Evolutionary conservation across 2,113 vertebrate genomes (phyloP).

Genomic region (Aldabrachelys gigantea): DNA sequence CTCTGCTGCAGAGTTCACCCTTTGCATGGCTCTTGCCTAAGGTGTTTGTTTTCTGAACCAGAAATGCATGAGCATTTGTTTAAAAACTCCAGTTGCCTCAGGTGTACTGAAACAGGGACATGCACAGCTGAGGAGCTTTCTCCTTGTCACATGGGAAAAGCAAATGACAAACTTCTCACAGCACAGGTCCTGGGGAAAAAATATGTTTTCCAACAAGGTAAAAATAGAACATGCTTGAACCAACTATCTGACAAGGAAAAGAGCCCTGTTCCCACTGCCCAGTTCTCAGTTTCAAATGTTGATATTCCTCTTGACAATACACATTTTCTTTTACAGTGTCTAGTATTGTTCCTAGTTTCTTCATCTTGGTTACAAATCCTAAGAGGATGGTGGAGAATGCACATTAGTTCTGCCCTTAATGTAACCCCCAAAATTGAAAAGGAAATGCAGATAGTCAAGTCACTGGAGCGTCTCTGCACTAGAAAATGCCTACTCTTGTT

Average conservation of each 20-base stretch:
- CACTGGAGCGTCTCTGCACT: not conserved
- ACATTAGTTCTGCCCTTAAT: not conserved
- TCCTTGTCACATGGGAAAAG: rapidly evolving
- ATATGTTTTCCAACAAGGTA: not conserved
- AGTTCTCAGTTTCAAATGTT: not conserved
- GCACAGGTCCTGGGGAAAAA: not conserved
- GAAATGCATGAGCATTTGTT: not conserved
- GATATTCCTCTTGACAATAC: not conserved
- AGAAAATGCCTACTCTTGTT: not conserved
- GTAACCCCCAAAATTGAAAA: not conserved
- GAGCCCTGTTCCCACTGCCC: not conserved
- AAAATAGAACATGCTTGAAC: not conserved
- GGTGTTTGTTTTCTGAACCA: not conserved
- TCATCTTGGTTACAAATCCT: not conserved
- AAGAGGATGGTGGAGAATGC: not conserved
- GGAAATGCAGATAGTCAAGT: conserved; percentile 5
- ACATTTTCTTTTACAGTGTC: not conserved
- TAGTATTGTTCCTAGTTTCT: not conserved
- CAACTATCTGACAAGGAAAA: not conserved
- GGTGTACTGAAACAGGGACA: not conserved
- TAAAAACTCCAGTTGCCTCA: not conserved
- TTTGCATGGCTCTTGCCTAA: not conserved
- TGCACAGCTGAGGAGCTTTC: not conserved
- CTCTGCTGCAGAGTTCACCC: not conserved
- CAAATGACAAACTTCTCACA: not conserved